Percentiles rank a stretch among this genome's conserved stretches.
phyloP scores from a whole-genome alignment of 1,140 invertebrate genomes.

The Gonioctena quinquepunctata region DNA sequence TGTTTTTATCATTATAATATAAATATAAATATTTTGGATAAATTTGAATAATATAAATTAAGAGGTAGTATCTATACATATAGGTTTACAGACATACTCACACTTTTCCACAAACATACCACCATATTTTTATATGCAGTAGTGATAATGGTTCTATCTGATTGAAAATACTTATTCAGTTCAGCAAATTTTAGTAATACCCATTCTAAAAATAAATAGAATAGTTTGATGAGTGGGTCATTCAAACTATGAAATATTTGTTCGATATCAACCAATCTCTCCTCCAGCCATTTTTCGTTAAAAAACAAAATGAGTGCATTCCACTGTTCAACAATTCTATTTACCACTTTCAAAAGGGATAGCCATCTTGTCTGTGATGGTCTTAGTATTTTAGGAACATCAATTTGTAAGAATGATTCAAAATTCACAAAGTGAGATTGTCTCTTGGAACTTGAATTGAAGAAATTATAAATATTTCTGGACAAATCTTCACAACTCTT shows the following conservation, averaged over 20 bases:
- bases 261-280: background rate
- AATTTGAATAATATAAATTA: no score
- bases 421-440: constrained; percentile 27
- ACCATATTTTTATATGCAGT: no score
- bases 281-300: background rate
- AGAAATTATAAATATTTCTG: constrained; percentile 44
- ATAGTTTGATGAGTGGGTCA: constrained; percentile 15
- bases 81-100: no score
- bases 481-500: constrained; percentile 41
- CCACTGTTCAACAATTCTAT: constrained; percentile 21
- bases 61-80: no score
- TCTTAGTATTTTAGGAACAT: constrained; percentile 20
- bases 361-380: constrained; percentile 27
- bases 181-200: constrained; percentile 13
- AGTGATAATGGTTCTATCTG: no score
- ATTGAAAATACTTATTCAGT: constrained; percentile 14
- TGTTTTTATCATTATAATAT: no score
- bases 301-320: constrained; percentile 8
- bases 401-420: constrained; percentile 15
- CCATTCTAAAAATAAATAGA: constrained; percentile 14
- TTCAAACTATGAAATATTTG: constrained; percentile 6
- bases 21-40: background rate
- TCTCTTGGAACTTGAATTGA: constrained; percentile 49
- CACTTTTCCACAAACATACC: no score
- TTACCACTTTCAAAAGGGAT: constrained; percentile 14